These are phyloP conservation scores for Achatina immaculata DNA, from an alignment of 1,140 invertebrate genomes.

Conservation along the genomic window DNA sequence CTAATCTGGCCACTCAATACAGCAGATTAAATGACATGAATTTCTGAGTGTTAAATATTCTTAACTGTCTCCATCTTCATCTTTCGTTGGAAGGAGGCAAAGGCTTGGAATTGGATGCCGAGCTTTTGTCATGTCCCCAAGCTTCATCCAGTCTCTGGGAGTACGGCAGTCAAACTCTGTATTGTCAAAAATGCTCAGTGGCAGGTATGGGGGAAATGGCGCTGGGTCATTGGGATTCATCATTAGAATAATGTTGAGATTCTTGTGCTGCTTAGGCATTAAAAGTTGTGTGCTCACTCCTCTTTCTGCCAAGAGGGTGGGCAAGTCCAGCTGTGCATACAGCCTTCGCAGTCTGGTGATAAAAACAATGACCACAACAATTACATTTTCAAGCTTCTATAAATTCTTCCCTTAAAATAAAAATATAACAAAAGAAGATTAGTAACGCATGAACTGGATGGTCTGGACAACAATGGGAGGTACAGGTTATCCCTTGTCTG, in stretches of 20 bases:
- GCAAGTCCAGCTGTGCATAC: constrained; percentile 32
- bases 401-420: too few species aligned
- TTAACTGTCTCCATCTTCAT: constrained; percentile 42
- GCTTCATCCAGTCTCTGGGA: constrained; percentile 40
- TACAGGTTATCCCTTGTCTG: too few species aligned
- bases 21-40: too few species aligned
- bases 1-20: too few species aligned
- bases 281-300: constrained; percentile 29
- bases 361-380: background rate
- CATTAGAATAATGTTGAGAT: constrained; percentile 37
- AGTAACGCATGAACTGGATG: too few species aligned
- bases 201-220: constrained; percentile 38
- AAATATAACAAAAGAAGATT: too few species aligned
- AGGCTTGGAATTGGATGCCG: constrained; percentile 32
- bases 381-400: too few species aligned
- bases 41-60: too few species aligned
- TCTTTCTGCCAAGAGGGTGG: constrained; percentile 26
- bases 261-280: constrained; percentile 37
- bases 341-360: constrained; percentile 31
- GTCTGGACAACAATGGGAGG: too few species aligned
- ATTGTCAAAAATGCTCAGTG: constrained; percentile 38
- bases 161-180: constrained; percentile 37
- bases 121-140: constrained; percentile 34
- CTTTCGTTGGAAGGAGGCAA: constrained; percentile 30
- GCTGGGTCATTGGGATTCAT: constrained; percentile 35